A percentile compares a stretch with the other conserved stretches of the same genome.
These are phyloP conservation scores for Cyanoliseus patagonus DNA, from an alignment of 2,113 vertebrate species.

Conservation along the genomic window DNA sequence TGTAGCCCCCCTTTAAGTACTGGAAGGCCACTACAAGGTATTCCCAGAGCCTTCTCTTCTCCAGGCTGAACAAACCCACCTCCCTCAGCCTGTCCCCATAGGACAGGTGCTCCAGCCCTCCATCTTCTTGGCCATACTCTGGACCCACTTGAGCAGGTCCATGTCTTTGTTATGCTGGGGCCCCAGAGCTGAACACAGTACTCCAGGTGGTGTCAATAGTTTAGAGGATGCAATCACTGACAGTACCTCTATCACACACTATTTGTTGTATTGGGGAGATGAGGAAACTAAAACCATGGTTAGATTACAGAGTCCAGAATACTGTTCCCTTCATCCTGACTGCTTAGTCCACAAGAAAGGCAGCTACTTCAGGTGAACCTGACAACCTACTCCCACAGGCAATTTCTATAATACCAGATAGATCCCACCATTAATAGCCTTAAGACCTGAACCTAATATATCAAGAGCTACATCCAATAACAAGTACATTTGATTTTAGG, in stretches of 20 bases:
- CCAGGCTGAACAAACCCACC: not conserved
- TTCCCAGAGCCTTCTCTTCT: not conserved
- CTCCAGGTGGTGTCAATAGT: not conserved
- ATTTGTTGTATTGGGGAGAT: not conserved
- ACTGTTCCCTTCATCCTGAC: not conserved
- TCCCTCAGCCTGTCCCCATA: not conserved
- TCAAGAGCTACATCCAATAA: not conserved
- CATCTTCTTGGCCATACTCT: not conserved
- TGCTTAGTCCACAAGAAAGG: not conserved
- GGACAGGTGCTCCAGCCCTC: not conserved
- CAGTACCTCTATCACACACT: not conserved
- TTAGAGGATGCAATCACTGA: not conserved
- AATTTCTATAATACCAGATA: not conserved
- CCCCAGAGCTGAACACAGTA: not conserved
- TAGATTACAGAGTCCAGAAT: not conserved
- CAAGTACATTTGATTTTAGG: not conserved
- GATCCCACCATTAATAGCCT: not conserved
- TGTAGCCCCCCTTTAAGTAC: not conserved
- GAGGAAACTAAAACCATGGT: not conserved
- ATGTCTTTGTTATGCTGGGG: not conserved
- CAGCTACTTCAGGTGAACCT: accelerated
- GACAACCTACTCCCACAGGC: accelerated
- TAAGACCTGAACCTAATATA: not conserved
- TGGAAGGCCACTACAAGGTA: not conserved
- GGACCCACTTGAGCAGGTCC: not conserved